Base-by-base conservation (phyloP, 2,888 invertebrate genomes). In the Stenotaenia linearis region DNA sequence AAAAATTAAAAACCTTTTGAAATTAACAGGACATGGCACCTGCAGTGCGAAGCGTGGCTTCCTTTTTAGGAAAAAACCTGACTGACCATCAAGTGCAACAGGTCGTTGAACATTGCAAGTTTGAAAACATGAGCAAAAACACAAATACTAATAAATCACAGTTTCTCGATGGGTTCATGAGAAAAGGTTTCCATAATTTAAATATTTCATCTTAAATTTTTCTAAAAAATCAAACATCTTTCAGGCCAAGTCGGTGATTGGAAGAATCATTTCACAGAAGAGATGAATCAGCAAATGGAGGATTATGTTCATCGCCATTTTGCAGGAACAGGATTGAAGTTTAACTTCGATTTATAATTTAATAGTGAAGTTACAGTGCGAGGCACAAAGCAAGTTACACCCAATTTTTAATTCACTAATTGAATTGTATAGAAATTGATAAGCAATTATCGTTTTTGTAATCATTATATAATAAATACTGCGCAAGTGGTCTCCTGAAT, bases 31-130 rank as follows among this genome's bases (percentile, higher is more conserved):
- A 96, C 85, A 88, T 94, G 23, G 88, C 89, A 0, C 88, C 88
- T 0, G 90, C 90, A 0, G 89, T 96, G 7, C 86, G 88, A 32
- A 89, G 90, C 84, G 92, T 95, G 28, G 93, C 93, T 0, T 84
- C 87, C 3, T 95, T 94, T 85, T 87, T 95, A 23, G 90, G 90
- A 9, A 92, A 92, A 84, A 85, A 86, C 12, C 85, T 93, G 18
- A 89, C 89, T 0, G 91, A 92, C 0, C 89, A 90, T 5, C 90
- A 94, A 83, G 87, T 94, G 0, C 86, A 89, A 0, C 86, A 88
- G n/a, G 88, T 95, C 0, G 90, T 90, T 81, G 90, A 92, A 1
- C 92, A 95, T 84, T 89, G 78, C 61, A 78, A 30, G 21, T 78
- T 78, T n/a, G 78, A 30, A 25, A 78, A n/a, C 7, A 78, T 78